Percentiles rank a stretch among this genome's conserved stretches.
Conservation (phyloP, 2,888 invertebrate genomes). For the Ferdinandea cuprea region DNA sequence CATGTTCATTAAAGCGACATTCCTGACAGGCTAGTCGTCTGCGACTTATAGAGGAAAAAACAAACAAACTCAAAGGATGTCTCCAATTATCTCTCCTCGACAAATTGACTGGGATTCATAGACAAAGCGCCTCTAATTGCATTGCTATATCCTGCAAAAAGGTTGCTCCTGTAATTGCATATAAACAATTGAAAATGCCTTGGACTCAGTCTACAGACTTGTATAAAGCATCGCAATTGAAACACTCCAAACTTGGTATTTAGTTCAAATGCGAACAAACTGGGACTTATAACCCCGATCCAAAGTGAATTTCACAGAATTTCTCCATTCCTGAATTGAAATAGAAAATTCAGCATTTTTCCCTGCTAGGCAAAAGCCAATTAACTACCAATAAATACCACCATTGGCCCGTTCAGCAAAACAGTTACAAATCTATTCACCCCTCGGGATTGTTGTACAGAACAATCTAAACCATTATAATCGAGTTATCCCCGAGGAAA, state of each 20-base stretch:
- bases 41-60: neutral
- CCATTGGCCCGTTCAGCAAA: slow-evolving; percentile 12
- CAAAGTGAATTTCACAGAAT: neutral
- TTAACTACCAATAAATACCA: slow-evolving; percentile 51
- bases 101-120: too few relatives aligned
- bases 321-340: slow-evolving; percentile 13
- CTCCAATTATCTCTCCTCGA: too few relatives aligned
- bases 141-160: too few relatives aligned
- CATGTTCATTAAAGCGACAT: neutral
- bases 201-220: too few relatives aligned
- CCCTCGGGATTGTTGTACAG: slow-evolving; percentile 26
- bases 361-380: slow-evolving; percentile 37
- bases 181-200: too few relatives aligned
- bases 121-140: neutral
- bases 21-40: neutral
- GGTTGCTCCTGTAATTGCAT: too few relatives aligned
- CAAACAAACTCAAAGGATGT: too few relatives aligned
- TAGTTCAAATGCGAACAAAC: slow-evolving; percentile 16
- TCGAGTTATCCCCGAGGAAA: slow-evolving; percentile 38
- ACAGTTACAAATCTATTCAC: slow-evolving; percentile 57
- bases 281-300: neutral
- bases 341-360: too few relatives aligned
- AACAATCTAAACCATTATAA: slow-evolving; percentile 30
- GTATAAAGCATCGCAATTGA: neutral
- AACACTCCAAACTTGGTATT: slow-evolving; percentile 9